Base-by-base conservation (phyloP, 2,888 invertebrate genomes). In the Sinhomidia bicolor region DNA sequence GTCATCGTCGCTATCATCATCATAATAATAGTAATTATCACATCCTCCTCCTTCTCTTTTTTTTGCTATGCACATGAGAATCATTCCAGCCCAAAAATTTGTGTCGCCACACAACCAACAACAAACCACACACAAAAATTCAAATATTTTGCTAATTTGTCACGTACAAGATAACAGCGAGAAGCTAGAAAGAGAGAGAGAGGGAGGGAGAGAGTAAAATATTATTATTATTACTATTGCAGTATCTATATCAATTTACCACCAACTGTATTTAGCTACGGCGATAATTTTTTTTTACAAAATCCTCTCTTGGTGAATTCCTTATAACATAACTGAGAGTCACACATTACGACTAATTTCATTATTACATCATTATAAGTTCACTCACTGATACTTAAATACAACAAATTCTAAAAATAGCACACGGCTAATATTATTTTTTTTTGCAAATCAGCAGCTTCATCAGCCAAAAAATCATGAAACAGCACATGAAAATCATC, bases 21-120 rank as follows among this genome's bases (percentile, higher is more conserved):
- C 7, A 32, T 65, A n/a, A 65, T 65, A 36, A 36, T 36, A 36
- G 36, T 36, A 65, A 65, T 65, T 65, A 65, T 65, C 7, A 44
- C 44, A 74, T 74, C 74, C 44, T 47, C 14, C 23, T 32, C 14
- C 65, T 32, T 17, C 65, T 36, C n/a, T 0, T 14, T 17, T 54
- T 14, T 17, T 17, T 54, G 29, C 60, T 23, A 17, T 20, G 20
- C 12, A 1, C 60, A 23, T 65, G 65, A 65, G 32, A 12, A 12
- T 1, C 60, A 26, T 29, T 26, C 60, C 60, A 12, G 4, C 2
- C 51, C 1, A 65, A 29, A 29, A 32, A 65, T 32, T 32, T 32
- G 29, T 65, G 41, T 44, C 44, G 44, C 44, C 41, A 44, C 29
- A 47, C 17, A 41, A 41, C 9, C 41, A 17, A 51, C 51, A 51